Evolutionary conservation across 64 coral and sea anemone genomes (phyloP).

Genomic region (Exaiptasia diaphana): DNA sequence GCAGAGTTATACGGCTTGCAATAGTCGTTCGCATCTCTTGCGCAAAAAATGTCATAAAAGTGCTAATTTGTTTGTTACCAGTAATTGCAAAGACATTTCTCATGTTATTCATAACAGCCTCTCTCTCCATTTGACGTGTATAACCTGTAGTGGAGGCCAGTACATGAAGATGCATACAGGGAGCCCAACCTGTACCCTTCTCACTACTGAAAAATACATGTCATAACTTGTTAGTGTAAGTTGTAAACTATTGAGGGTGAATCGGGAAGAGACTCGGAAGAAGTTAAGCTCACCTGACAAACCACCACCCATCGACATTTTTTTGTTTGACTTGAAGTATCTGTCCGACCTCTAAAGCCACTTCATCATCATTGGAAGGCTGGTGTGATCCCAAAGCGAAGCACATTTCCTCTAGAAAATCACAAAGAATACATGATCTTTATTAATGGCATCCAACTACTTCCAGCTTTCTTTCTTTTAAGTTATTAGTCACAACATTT

Average conservation of each 20-base stretch:
- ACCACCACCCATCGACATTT: slow-evolving; percentile 80
- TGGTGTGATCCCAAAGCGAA: slow-evolving; percentile 69
- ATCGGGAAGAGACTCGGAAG: no score
- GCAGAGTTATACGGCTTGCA: no score
- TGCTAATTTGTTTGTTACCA: slow-evolving; percentile 8
- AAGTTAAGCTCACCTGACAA: slow-evolving; percentile 42
- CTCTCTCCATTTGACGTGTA: slow-evolving; percentile 28
- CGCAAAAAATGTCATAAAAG: no score
- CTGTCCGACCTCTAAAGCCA: slow-evolving; percentile 60
- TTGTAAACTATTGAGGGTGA: not conserved
- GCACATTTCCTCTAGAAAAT: slow-evolving; percentile 60
- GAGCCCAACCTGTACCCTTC: slow-evolving; percentile 54
- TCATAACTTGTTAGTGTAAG: not conserved
- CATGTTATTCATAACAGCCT: not conserved
- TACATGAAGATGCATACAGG: slow-evolving; percentile 64
- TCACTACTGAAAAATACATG: not conserved
- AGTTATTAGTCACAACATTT: not conserved
- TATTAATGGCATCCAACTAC: not conserved
- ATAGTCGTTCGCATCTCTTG: no score
- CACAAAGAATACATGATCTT: not conserved
- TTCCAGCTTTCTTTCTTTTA: not conserved
- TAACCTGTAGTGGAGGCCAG: slow-evolving; percentile 7
- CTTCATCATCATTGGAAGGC: slow-evolving; percentile 61
- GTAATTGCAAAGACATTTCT: not conserved
- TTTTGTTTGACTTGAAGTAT: slow-evolving; percentile 78